Evolutionary conservation across 2,888 invertebrate species (phyloP).

Genomic region (Drosophila affinis): DNA sequence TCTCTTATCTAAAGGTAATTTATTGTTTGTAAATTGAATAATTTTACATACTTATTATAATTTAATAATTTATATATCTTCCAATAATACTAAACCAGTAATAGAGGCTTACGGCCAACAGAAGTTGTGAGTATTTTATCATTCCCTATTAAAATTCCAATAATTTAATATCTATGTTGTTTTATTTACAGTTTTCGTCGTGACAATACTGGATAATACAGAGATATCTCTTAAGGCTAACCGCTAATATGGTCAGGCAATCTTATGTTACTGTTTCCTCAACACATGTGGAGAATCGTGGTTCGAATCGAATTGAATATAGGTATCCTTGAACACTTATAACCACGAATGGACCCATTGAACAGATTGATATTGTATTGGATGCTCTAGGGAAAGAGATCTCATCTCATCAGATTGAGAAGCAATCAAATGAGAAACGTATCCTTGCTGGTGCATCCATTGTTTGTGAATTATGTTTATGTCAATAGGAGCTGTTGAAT

Average conservation of each 20-base stretch:
- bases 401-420: not conserved
- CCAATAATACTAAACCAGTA: too few species aligned
- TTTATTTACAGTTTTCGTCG: too few species aligned
- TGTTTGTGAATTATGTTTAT: not conserved
- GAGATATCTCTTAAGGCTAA: too few species aligned
- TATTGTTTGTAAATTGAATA: too few species aligned
- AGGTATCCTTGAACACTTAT: not conserved
- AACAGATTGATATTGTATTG: not conserved
- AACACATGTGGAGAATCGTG: not conserved
- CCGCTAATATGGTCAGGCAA: not conserved
- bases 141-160: too few species aligned
- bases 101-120: too few species aligned
- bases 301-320: too few species aligned
- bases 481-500: not conserved
- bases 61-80: too few species aligned
- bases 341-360: not conserved
- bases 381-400: not conserved
- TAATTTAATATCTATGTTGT: not conserved
- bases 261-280: too few species aligned
- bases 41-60: too few species aligned
- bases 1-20: not conserved
- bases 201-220: too few species aligned
- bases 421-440: not conserved
- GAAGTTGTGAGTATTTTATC: too few species aligned
- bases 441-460: not conserved